Evolutionary conservation across 2,113 vertebrate genomes (phyloP).

Genomic region (Serinus canaria): DNA sequence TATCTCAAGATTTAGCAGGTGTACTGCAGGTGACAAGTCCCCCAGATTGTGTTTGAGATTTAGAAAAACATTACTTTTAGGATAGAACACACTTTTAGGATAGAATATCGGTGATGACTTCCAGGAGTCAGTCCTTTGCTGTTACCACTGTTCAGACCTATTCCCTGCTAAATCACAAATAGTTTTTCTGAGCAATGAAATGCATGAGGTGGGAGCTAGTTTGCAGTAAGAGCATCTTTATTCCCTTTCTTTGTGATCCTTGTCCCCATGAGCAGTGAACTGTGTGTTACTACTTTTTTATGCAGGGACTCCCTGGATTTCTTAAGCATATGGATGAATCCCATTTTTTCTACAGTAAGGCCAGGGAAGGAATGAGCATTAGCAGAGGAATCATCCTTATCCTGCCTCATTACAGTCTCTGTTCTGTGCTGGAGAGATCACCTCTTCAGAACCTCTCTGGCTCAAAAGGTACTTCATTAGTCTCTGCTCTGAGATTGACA

Average conservation of each 20-base stretch:
- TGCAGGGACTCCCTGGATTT: background rate
- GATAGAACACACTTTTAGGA: background rate
- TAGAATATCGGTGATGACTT: background rate
- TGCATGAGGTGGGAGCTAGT: background rate
- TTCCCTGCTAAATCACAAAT: background rate
- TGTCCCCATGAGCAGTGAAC: background rate
- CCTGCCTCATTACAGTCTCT: background rate
- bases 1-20: background rate
- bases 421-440: slow-evolving; percentile 2
- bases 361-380: background rate
- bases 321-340: background rate
- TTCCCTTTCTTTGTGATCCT: background rate
- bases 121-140: background rate
- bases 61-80: background rate
- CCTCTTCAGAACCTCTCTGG: slow-evolving; percentile 24
- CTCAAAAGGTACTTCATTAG: slow-evolving; percentile 48
- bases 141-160: background rate
- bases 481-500: background rate
- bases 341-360: background rate
- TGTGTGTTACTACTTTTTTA: background rate
- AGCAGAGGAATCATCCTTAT: background rate
- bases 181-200: background rate
- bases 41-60: background rate
- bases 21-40: background rate
- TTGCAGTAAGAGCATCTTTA: background rate